These are phyloP conservation scores for Ametastegia equiseti DNA, from an alignment of 2,888 invertebrate species.

Conservation along the genomic window DNA sequence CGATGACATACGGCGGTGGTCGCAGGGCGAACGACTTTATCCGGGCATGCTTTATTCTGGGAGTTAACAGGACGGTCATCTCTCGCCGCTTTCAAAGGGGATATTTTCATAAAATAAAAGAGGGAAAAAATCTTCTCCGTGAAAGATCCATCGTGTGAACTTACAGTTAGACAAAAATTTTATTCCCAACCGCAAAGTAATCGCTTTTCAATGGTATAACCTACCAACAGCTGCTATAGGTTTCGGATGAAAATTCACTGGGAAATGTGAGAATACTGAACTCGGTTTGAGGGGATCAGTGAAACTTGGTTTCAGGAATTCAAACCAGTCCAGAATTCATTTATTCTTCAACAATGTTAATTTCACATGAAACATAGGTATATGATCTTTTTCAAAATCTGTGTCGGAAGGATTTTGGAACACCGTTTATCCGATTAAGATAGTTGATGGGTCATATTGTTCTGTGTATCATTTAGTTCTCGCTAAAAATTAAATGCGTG, in stretches of 20 bases:
- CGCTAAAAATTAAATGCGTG: too few relatives aligned
- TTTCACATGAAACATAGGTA: too few relatives aligned
- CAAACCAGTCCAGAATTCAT: too few relatives aligned
- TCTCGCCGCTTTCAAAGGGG: constrained; percentile 14
- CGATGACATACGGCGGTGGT: background rate
- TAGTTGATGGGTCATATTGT: too few relatives aligned
- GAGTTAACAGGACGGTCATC: background rate
- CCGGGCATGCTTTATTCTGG: background rate
- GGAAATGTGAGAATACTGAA: background rate
- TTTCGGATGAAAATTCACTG: background rate
- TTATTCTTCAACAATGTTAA: too few relatives aligned
- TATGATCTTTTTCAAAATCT: too few relatives aligned
- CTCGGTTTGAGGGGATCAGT: too few relatives aligned
- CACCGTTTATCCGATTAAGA: too few relatives aligned
- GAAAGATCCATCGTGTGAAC: background rate
- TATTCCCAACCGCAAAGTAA: background rate
- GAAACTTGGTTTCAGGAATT: too few relatives aligned
- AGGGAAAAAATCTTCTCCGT: background rate
- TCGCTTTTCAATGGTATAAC: background rate
- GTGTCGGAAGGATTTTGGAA: too few relatives aligned
- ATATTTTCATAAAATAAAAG: background rate
- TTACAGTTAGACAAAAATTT: constrained; percentile 11
- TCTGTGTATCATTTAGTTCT: too few relatives aligned
- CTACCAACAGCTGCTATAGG: constrained; percentile 19
- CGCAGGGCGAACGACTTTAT: background rate